phyloP scores from a whole-genome alignment of 1,140 invertebrate species.

The Euura lappo region DNA sequence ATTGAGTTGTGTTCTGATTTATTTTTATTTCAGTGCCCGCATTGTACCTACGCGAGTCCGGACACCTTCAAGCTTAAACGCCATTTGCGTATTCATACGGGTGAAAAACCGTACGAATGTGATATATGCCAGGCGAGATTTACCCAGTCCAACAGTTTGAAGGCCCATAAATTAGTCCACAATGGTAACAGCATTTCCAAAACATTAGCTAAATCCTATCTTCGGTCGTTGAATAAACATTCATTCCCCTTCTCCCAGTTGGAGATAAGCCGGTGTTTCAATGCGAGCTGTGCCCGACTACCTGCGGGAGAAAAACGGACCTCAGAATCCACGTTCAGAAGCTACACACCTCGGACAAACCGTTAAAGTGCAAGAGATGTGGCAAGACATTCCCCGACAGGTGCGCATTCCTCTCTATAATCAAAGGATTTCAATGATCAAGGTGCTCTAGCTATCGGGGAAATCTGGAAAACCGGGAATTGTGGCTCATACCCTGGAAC shows the following conservation, averaged over 20 bases:
- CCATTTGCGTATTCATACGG: slow-evolving; percentile 94
- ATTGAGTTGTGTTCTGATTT: slow-evolving; percentile 24
- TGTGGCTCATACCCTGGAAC: too few relatives aligned
- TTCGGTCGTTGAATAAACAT: slow-evolving; percentile 12
- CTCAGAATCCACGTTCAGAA: slow-evolving; percentile 96
- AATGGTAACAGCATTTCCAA: slow-evolving; percentile 79
- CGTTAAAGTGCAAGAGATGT: slow-evolving; percentile 91
- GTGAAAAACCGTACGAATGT: slow-evolving; percentile 94
- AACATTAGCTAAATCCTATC: slow-evolving; percentile 10
- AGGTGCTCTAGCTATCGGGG: too few relatives aligned
- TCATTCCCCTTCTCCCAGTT: slow-evolving; percentile 57
- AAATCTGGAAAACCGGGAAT: too few relatives aligned
- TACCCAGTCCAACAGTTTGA: slow-evolving; percentile 95
- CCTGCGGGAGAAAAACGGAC: slow-evolving; percentile 96
- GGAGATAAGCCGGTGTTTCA: slow-evolving; percentile 94
- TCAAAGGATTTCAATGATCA: too few relatives aligned
- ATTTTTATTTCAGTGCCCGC: slow-evolving; percentile 76
- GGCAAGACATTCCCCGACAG: slow-evolving; percentile 90
- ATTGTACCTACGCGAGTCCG: slow-evolving; percentile 97
- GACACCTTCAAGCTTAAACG: slow-evolving; percentile 97
- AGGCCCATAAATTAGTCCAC: slow-evolving; percentile 94
- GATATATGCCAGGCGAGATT: slow-evolving; percentile 91
- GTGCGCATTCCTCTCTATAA: slow-evolving; percentile 39
- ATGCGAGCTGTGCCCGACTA: slow-evolving; percentile 94
- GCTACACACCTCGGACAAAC: slow-evolving; percentile 92